A percentile compares a stretch with the other conserved stretches of the same genome.
These are phyloP conservation scores for Agrilus planipennis DNA, from an alignment of 1,140 invertebrate species.

Conservation along the genomic window DNA sequence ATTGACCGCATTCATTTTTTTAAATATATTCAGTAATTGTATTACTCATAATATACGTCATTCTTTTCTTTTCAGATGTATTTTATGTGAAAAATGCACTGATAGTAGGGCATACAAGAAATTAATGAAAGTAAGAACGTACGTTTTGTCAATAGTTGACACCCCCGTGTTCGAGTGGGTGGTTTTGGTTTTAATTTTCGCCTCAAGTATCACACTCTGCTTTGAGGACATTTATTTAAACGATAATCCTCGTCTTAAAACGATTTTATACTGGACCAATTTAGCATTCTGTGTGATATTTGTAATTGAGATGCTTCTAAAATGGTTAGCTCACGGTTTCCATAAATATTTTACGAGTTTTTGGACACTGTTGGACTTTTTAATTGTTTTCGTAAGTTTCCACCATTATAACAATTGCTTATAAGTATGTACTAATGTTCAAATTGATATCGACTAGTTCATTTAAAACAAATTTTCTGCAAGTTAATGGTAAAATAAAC, in stretches of 20 bases:
- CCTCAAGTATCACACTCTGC: constrained; percentile 81
- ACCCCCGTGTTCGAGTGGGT: constrained; percentile 92
- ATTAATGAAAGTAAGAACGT: constrained; percentile 57
- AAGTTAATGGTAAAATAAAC: background rate
- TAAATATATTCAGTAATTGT: no score
- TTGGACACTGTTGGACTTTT: constrained; percentile 93
- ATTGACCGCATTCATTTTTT: no score
- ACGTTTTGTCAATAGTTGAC: constrained; percentile 65
- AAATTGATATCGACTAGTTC: background rate
- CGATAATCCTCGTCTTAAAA: constrained; percentile 70
- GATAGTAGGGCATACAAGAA: constrained; percentile 53
- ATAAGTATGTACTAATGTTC: background rate
- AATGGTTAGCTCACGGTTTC: constrained; percentile 89
- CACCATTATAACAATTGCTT: background rate
- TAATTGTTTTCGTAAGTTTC: constrained; percentile 88
- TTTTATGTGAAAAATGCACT: constrained; percentile 61
- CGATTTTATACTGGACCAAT: constrained; percentile 75
- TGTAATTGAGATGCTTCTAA: constrained; percentile 87
- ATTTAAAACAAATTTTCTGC: background rate
- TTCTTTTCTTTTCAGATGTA: constrained; percentile 51
- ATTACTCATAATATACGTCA: no score
- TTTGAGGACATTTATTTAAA: constrained; percentile 90
- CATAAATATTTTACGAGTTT: constrained; percentile 93
- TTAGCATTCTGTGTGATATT: constrained; percentile 85
- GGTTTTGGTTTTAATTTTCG: constrained; percentile 84